Evolutionary conservation across 1,140 invertebrate genomes (phyloP).

Genomic region (Coptotermes formosanus): DNA sequence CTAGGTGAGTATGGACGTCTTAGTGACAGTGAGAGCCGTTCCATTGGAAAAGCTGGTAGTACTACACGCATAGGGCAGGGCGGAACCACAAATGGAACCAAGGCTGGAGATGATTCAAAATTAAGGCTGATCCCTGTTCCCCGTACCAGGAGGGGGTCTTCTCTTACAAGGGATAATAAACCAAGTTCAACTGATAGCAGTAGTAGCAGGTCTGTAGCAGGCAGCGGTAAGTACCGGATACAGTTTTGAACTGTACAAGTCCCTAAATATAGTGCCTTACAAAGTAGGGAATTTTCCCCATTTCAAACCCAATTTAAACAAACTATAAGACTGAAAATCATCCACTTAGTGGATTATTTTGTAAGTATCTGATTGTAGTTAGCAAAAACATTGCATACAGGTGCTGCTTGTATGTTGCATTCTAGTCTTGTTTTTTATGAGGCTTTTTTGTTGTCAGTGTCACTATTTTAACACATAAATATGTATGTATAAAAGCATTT

Average conservation of each 20-base stretch:
- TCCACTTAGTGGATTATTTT: not conserved
- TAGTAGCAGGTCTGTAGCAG: constrained; percentile 30
- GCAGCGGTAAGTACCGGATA: constrained; percentile 60
- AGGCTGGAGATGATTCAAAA: constrained; percentile 56
- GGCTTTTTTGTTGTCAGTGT: not conserved
- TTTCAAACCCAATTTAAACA: not conserved
- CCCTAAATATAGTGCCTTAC: not conserved
- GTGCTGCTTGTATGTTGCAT: not conserved
- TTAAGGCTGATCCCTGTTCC: constrained; percentile 52
- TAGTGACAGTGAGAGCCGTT: constrained; percentile 51
- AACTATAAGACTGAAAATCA: not conserved
- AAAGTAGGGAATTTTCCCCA: not conserved
- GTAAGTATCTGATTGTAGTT: not conserved
- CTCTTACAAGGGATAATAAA: constrained; percentile 55
- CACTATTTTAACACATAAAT: not conserved
- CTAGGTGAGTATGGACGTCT: constrained; percentile 59
- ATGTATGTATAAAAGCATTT: not conserved
- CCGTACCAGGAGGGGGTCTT: constrained; percentile 52
- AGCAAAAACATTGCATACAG: not conserved
- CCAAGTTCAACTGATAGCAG: constrained; percentile 50
- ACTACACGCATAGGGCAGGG: not conserved
- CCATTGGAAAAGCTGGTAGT: constrained; percentile 39
- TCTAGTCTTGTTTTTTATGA: constrained; percentile 17
- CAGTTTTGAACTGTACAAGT: constrained; percentile 56
- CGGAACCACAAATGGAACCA: constrained; percentile 51